Evolutionary conservation across 2,888 invertebrate genomes (phyloP), one percentile per base, ranked within the genome.

Genomic region (Chrysodeixis includens): DNA sequence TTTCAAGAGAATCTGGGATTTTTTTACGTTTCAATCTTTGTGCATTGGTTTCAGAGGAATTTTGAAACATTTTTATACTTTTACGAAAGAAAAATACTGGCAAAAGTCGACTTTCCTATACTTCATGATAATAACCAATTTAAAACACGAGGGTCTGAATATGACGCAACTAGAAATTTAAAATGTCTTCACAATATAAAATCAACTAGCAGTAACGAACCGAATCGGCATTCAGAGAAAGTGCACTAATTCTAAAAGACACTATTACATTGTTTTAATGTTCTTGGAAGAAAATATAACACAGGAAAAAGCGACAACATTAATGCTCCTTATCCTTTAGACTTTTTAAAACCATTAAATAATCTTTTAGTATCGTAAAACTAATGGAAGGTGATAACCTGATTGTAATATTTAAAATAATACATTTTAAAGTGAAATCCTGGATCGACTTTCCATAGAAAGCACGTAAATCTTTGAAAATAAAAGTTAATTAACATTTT

Each of bases 81-180:
- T 26, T 26, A 26, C 6, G 26, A 26, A 26, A 26, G 6, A 26
- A 26, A 26, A 26, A 26, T 35, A 12, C 10, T 35, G 35, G 7
- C 16, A 44, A n/a, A n/a, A 1, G 16, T 44, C 16, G 6, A 49
- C 61, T 35, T 35, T 10, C 66, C 52, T 14, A 52, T 26, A 52
- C 26, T 9, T 26, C 4, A 22, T 20, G 5, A 26, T 12, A 22
- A 22, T 26, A 12, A 7, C 0, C 14, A 52, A 12, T 1, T 14
- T 49, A 16, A 53, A 35, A 18, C 68, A 57, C 46, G 68, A 76
- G 61, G 58, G 54, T 30, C 46, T n/a, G 51, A 55, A n/a, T 56
- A 63, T 86, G 86, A 84, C 68, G 84, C 75, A 86, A 86, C 74
- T 22, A 59, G 68, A 74, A 66, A 73, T 69, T 71, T 59, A 56